phyloP scores from a whole-genome alignment of 53 echinoderm and acorn worm species.

The Holothuria scabra region DNA sequence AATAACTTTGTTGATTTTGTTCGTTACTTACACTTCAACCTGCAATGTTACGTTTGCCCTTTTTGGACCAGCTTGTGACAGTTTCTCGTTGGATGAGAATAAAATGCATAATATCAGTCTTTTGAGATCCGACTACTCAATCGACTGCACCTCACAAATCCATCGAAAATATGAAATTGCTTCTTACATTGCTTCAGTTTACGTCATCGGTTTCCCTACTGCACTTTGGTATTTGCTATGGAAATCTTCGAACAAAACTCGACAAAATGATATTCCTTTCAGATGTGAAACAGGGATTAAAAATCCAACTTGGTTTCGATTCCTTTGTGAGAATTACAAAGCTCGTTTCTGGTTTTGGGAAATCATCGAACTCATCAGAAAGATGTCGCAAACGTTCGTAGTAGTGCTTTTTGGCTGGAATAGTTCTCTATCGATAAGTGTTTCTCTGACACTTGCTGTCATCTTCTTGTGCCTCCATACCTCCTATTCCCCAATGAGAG shows the following conservation, averaged over 20 bases:
- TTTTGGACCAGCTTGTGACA: conserved; percentile 16
- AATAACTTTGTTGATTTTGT: conserved; percentile 2
- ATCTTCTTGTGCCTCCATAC: conserved; percentile 1
- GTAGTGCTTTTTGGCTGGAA: conserved; percentile 35
- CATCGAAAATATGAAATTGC: conserved; percentile 4
- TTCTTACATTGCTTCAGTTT: conserved; percentile 1
- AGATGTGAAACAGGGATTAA: too few relatives aligned
- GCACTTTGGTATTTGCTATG: neutral
- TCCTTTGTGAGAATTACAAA: conserved; percentile 25
- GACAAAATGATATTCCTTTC: neutral
- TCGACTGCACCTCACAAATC: neutral
- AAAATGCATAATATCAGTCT: neutral
- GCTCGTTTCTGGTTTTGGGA: conserved; percentile 29
- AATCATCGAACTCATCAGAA: conserved; percentile 7
- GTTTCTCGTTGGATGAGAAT: neutral
- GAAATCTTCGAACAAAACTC: neutral
- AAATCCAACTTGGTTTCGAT: too few relatives aligned
- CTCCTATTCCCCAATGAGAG: neutral
- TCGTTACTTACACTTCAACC: conserved; percentile 29
- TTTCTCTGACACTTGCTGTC: neutral
- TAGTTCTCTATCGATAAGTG: neutral
- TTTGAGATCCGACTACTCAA: conserved; percentile 35
- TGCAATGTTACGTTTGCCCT: conserved; percentile 38
- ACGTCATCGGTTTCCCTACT: conserved; percentile 13
- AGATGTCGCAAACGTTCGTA: neutral